Percentiles rank a stretch among this genome's conserved stretches.
Conservation (phyloP, 1,140 invertebrate genomes). For the Plectus sambesii region DNA sequence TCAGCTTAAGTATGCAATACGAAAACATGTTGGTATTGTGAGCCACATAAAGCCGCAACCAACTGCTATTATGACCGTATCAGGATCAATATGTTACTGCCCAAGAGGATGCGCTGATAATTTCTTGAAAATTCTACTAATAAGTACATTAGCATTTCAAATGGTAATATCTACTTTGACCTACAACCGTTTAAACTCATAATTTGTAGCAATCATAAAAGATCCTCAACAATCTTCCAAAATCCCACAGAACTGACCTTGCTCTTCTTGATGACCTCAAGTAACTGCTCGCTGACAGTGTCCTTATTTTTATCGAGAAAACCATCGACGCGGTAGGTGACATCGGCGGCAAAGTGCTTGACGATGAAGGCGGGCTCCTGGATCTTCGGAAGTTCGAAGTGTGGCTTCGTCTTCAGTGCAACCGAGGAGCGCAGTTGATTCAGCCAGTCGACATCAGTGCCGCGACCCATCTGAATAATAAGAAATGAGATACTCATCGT, state of each 20-base stretch:
- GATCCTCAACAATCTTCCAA: no score
- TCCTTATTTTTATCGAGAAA: constrained; percentile 96
- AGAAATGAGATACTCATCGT: constrained; percentile 13
- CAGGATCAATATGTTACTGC: no score
- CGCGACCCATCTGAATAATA: constrained; percentile 65
- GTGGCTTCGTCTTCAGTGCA: constrained; percentile 56
- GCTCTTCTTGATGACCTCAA: constrained; percentile 56
- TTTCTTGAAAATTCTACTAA: no score
- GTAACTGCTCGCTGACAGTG: constrained; percentile 85
- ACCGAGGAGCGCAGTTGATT: constrained; percentile 65
- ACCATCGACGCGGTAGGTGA: constrained; percentile 77
- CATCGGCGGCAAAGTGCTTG: constrained; percentile 82
- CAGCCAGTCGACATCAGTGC: constrained; percentile 80
- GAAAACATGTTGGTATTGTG: no score
- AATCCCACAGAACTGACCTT: constrained; percentile 48
- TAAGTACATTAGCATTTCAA: no score
- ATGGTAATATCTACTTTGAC: no score
- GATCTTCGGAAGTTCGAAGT: constrained; percentile 80
- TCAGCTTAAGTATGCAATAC: no score
- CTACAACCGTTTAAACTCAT: no score
- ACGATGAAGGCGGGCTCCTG: constrained; percentile 76
- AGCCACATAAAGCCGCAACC: no score
- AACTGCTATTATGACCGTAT: no score
- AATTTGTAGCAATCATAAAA: neutral
- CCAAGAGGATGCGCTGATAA: no score